Conservation (phyloP, 2,797 vertebrate genomes). For the Channallabes apus region DNA sequence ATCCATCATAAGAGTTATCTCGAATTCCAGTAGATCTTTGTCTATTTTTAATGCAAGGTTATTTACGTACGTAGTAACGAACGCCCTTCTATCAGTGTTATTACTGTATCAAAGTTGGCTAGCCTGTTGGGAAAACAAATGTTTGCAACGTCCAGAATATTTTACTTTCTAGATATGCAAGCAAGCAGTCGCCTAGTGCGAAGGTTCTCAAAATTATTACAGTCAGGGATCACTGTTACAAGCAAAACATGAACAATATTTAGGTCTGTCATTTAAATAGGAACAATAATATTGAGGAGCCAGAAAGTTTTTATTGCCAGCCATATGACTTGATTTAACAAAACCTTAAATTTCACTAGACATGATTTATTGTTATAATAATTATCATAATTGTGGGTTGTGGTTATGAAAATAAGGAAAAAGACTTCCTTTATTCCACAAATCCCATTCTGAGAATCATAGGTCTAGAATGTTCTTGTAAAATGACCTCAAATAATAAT, state of each 20-base stretch:
- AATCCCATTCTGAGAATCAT: not conserved
- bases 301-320: not conserved
- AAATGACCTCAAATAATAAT: not conserved
- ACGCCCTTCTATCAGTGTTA: constrained; percentile 3
- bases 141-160: constrained; percentile 3
- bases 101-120: constrained; percentile 15
- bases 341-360: not conserved
- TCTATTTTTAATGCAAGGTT: constrained; percentile 26
- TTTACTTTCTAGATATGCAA: not conserved
- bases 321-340: not conserved
- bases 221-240: not conserved
- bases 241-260: not conserved
- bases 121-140: constrained; percentile 11
- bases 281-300: not conserved
- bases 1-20: not conserved
- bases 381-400: not conserved
- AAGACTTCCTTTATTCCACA: not conserved
- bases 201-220: not conserved
- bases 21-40: not conserved
- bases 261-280: not conserved
- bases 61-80: not conserved
- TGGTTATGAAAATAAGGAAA: not conserved
- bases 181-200: not conserved
- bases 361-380: not conserved
- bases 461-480: not conserved